Evolutionary conservation across 2,888 invertebrate species (phyloP).

Genomic region (Agapostemon virescens): DNA sequence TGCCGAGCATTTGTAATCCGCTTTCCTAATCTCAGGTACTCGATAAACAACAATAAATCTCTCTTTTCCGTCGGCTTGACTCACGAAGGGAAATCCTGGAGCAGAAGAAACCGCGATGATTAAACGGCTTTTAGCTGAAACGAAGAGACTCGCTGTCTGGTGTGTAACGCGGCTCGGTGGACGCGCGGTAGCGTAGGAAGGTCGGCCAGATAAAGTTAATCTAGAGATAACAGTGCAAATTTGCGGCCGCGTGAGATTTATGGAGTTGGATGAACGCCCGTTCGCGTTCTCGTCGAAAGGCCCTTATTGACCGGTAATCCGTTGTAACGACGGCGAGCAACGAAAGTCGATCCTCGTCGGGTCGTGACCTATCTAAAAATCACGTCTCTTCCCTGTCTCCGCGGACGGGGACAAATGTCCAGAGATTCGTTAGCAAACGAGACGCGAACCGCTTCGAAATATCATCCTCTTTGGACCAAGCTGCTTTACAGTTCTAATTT

Average conservation of each 20-base stretch:
- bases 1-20: neutral
- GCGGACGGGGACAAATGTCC: conserved; percentile 21
- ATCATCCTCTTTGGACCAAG: conserved; percentile 18
- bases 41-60: conserved; percentile 13
- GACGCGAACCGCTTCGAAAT: conserved; percentile 11
- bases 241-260: conserved; percentile 45
- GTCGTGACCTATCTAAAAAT: conserved; percentile 37
- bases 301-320: conserved; percentile 24
- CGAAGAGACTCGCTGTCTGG: conserved; percentile 8
- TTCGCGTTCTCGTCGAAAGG: conserved; percentile 25
- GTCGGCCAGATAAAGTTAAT: conserved; percentile 56
- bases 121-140: conserved; percentile 2
- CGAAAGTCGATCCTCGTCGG: conserved; percentile 28
- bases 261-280: conserved; percentile 40
- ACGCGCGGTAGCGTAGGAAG: conserved; percentile 43
- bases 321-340: neutral
- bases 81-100: conserved; percentile 21
- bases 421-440: conserved; percentile 29
- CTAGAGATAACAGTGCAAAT: conserved; percentile 61
- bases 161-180: too few relatives aligned
- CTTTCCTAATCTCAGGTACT: conserved; percentile 19
- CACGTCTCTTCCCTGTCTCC: neutral
- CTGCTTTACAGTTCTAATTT: conserved; percentile 21
- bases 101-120: neutral
- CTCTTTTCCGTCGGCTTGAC: neutral